Base-by-base conservation (phyloP, 1,140 invertebrate species). In the Cardiocondyla obscurior region DNA sequence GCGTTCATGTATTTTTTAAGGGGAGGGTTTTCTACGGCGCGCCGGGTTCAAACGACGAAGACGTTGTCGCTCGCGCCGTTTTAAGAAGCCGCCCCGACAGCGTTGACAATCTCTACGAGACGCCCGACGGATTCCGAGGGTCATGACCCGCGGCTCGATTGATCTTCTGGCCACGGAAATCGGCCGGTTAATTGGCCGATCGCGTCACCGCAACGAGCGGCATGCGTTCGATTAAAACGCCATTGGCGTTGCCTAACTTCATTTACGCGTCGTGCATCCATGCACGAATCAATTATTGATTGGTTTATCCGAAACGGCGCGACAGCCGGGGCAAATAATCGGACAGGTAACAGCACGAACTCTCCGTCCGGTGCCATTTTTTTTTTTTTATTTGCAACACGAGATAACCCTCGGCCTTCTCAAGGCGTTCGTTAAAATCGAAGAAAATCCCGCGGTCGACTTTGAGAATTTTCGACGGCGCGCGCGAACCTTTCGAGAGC, bases 201-300 rank as follows among this genome's bases (percentile, higher is more conserved):
- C 42, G 19, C 42, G 51, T 6, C 19, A 36, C 22, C 73, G 19
- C 42, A 25, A 4, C 33, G 46, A 39, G 44, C 14, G 33, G 58
- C 33, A 42, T 62, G 74, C 44, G 22, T 53, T 77, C 62, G 46
- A 79, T 79, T 69, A 79, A 79, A 69, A 53, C 46, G 74, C 62
- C 28, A 79, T 79, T 67, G 74, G 74, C 65, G 28, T 79, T 55
- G 46, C 46, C 19, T 42, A 51, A 79, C 46, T 79, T 33, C 42
- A 30, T 79, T n/a, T 79, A 79, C 53, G 36, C 14, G 44, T 55
- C 33, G 57, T 30, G 42, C 73, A 65, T 55, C 22, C 30, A 60
- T n/a, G 73, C 82, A 62, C 44, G 25, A 49, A 81, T 81, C 76
- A 81, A 60, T 84, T 64, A 81, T 64, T 44, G 65, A 72, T 81